Conservation (phyloP, 2,797 vertebrate species). For the Microchirus variegatus region DNA sequence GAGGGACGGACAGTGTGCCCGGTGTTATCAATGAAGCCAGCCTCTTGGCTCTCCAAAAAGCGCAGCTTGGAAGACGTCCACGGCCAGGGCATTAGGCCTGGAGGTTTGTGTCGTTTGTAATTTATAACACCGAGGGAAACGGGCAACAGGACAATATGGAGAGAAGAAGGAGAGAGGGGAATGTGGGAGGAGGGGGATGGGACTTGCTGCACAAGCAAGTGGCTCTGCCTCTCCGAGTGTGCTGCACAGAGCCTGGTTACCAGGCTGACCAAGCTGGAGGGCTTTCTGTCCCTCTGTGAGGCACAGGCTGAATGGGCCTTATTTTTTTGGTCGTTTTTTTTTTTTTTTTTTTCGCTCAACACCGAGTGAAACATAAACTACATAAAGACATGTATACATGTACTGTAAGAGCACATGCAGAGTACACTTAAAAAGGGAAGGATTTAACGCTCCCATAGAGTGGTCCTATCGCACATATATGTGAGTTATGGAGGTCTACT, state of each 20-base stretch:
- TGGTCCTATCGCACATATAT: too few relatives aligned
- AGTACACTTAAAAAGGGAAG: too few relatives aligned
- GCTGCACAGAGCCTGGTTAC: constrained; percentile 70
- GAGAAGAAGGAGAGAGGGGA: constrained; percentile 74
- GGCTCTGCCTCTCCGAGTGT: constrained; percentile 71
- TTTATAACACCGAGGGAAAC: constrained; percentile 88
- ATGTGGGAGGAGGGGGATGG: constrained; percentile 78
- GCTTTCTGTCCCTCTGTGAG: constrained; percentile 62
- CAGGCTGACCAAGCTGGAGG: constrained; percentile 66
- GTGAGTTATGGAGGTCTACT: too few relatives aligned
- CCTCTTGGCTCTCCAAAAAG: constrained; percentile 79
- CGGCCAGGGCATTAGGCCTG: constrained; percentile 85
- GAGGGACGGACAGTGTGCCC: constrained; percentile 81
- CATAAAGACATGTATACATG: constrained; percentile 2
- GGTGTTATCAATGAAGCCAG: constrained; percentile 87
- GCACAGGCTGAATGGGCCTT: constrained; percentile 58
- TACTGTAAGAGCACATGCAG: background rate
- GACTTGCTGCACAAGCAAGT: constrained; percentile 74
- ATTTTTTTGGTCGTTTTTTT: constrained; percentile 53
- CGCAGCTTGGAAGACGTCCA: constrained; percentile 85
- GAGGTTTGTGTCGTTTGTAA: constrained; percentile 87
- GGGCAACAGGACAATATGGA: constrained; percentile 85
- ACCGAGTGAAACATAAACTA: constrained; percentile 34
- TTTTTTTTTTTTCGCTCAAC: constrained; percentile 42
- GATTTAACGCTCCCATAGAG: too few relatives aligned